Base-by-base conservation (phyloP, 2,888 invertebrate genomes). In the Entomobrya multifasciata region DNA sequence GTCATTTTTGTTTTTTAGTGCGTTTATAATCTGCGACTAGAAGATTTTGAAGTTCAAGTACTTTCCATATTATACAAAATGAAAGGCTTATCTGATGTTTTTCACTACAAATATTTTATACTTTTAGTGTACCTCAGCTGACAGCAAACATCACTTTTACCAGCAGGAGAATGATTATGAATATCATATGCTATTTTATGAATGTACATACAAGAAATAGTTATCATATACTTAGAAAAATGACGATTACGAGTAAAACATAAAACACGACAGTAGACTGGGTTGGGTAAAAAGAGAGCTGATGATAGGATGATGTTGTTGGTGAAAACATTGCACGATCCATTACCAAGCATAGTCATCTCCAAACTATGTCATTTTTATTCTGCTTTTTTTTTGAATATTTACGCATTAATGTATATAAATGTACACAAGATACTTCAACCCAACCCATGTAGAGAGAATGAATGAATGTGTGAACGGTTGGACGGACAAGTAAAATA, bases 321-420 rank as follows among this genome's bases (percentile, higher is more conserved):
- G 52, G 52, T 52, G 30, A 52, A 74, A 74, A 52, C 22, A 74
- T 36, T 36, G 62, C 36, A 36, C 62, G 52, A 52, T 52, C 74
- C 74, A 74, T 74, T 74, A 74, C 49, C 74, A 74, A 74, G 20
- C 49, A 62, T 30, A 36, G 36, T 8, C 62, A 36, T 36, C 62
- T 30, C 36, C 62, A 62, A 27, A 6, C 5, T 30, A 36, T 10
- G 30, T 62, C 36, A 17, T 36, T 62, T 27, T 36, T 30, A 6
- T 27, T 15, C 5, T 62, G 22, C 15, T 60, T 25, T 17, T 60
- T 8, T 60, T 30, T 22, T 22, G 22, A 60, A 25, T 36, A n/a
- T 62, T 30, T 60, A 30, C 30, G n/a, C n/a, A 36, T 6, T 36
- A 36, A n/a, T 10, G n/a, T n/a, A 62, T 62, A n/a, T 13, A 36